Base-by-base conservation (phyloP, 2,113 vertebrate species). In the Myrmecophaga tridactyla region DNA sequence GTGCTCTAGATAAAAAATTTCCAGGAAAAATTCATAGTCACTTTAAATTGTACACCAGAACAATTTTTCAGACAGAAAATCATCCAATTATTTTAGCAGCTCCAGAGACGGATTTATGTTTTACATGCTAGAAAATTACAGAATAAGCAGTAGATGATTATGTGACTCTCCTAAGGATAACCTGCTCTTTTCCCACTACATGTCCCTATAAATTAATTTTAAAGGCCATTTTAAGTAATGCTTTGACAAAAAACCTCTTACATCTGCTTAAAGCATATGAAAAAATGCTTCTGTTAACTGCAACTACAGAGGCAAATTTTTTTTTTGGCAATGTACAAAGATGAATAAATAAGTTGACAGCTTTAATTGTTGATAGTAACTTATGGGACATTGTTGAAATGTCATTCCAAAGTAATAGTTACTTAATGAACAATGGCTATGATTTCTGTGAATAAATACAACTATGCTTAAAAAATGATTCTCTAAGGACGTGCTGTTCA, bases 41-140 rank as follows among this genome's bases (percentile, higher is more conserved):
- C 97, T 97, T 98, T 97, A 97, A 97, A 98, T 98, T 97, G 93
- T 93, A 97, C 93, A 97, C 91, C 87, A 97, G n/a, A n/a, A n/a
- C n/a, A n/a, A n/a, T n/a, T n/a, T 97, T 98, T 98, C 94, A 96
- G 98, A 98, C 96, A 98, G 94, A 96, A 98, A 98, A 98, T 96
- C 97, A 98, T 96, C 94, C 95, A 98, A 98, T 98, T 97, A 97
- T 90, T 96, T 96, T 91, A 97, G 97, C 95, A 97, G 76, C 95
- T 98, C 96, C 94, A 97, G 84, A 96, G 94, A 95, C 94, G 77
- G 89, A 88, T 97, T 97, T 97, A 97, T 81, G 86, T 39, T 92
- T 96, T 91, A 6, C 73, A 95, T 96, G 95, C 91, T 77, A 97
- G 89, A 97, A 98, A 97, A 90, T 81, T 93, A 90, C 93, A 96